phyloP scores from a whole-genome alignment of 2,113 vertebrate species.

The Mormyrus lacerda region DNA sequence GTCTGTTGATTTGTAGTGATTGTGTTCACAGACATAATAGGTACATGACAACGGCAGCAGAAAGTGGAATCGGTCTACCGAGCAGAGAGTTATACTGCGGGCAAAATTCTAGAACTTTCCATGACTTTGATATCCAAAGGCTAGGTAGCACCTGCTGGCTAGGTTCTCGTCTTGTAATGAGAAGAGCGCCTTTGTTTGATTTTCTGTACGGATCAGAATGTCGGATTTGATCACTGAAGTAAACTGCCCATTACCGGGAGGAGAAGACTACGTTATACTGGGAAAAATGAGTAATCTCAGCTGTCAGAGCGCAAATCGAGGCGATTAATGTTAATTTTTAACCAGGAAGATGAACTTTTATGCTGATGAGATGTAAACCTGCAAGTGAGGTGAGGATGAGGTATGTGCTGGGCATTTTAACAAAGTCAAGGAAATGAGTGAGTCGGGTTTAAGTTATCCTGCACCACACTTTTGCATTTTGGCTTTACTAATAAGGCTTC shows the following conservation, averaged over 20 bases:
- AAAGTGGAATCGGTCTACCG: neutral
- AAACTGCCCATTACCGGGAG: neutral
- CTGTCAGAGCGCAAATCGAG: slow-evolving; percentile 23
- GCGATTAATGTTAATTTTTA: slow-evolving; percentile 66
- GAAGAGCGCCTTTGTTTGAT: neutral
- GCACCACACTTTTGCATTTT: neutral
- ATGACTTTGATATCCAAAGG: neutral
- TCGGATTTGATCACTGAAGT: neutral
- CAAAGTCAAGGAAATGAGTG: neutral
- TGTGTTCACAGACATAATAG: neutral
- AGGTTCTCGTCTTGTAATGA: neutral
- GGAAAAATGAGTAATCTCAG: slow-evolving; percentile 40
- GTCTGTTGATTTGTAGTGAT: neutral
- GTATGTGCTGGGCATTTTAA: neutral
- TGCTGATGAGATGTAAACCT: slow-evolving; percentile 58
- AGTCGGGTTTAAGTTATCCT: neutral
- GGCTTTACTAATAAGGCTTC: neutral
- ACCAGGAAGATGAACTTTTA: slow-evolving; percentile 51
- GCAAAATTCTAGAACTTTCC: neutral
- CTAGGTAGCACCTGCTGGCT: neutral
- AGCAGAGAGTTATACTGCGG: neutral
- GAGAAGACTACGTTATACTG: neutral
- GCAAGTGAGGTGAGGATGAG: slow-evolving; percentile 15
- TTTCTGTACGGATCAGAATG: neutral
- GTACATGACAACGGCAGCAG: neutral